Evolutionary conservation across 2,888 invertebrate genomes (phyloP), one percentile per base, ranked within the genome.

Genomic region (Cryptocheilus praepositus): DNA sequence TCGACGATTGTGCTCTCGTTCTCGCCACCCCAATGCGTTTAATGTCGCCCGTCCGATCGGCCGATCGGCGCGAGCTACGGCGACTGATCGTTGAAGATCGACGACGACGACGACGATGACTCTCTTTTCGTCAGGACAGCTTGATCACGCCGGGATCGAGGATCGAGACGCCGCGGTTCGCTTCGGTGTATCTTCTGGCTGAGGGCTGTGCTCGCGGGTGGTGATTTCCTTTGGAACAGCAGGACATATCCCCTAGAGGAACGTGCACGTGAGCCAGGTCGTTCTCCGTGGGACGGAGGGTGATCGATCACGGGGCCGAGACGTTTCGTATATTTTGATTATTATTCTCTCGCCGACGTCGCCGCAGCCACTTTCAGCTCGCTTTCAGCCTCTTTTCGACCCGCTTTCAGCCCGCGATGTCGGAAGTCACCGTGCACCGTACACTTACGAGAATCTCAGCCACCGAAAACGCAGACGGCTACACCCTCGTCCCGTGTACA

Each of bases 171-270:
- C 76, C 71, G 72, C 74, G 74, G 72, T 73, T 71, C 76, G 67
- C 65, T 74, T 49, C 16, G 49, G 49, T 71, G 55, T 79, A 74
- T 53, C 68, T 79, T 73, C 76, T 70, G 62, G 70, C 71, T 61
- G 74, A 76, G 70, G 76, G 55, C 79, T 73, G 76, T 73, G 72
- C 77, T 76, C 76, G 80, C 69, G 74, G 72, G 58, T 71, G 79
- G 73, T 73, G 75, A 67, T 74, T 78, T 65, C 70, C 77, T 68
- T 71, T 78, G 62, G 78, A 82, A 76, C 82, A 77, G 77, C 79
- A 81, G 81, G 81, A 79, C 78, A 85, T 78, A 78, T 85, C 81
- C 83, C 81, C 80, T 67, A 76, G 77, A 83, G 76, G 76, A 77
- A 80, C 72, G 73, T 80, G 80, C 81, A 83, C 84, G 80, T 74